These are phyloP conservation scores for Limenitis camilla DNA, from an alignment of 2,888 invertebrate species.

Conservation along the genomic window DNA sequence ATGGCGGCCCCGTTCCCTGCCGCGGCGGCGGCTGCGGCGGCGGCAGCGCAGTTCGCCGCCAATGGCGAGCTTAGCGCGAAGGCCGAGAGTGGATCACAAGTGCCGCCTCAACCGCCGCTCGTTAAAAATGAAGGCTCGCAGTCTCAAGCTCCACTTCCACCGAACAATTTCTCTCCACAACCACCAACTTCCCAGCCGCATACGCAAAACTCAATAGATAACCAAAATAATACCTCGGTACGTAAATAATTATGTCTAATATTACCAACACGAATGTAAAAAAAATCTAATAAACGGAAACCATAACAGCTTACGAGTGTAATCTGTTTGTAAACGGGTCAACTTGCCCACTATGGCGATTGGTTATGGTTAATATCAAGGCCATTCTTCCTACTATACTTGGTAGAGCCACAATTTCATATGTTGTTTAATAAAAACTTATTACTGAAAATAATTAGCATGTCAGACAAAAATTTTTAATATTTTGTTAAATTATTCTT, in stretches of 20 bases:
- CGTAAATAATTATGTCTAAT: conserved; percentile 30
- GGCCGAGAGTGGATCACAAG: conserved; percentile 60
- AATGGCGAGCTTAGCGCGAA: conserved; percentile 72
- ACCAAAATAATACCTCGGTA: conserved; percentile 66
- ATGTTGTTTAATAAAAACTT: too few species aligned
- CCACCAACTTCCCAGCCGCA: conserved; percentile 57
- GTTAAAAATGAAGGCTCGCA: conserved; percentile 73
- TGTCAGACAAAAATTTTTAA: too few species aligned
- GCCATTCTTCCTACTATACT: too few species aligned
- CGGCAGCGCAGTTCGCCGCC: conserved; percentile 75
- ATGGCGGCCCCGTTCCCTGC: conserved; percentile 84
- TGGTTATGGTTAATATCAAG: too few species aligned
- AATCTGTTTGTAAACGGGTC: too few species aligned
- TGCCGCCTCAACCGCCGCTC: conserved; percentile 58
- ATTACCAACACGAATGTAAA: neutral
- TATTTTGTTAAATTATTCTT: too few species aligned
- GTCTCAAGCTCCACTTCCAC: conserved; percentile 59
- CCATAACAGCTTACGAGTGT: too few species aligned
- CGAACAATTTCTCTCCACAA: conserved; percentile 66
- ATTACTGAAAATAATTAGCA: too few species aligned
- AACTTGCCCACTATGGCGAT: too few species aligned
- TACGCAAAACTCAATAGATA: conserved; percentile 75
- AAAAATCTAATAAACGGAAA: neutral
- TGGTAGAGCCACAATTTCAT: too few species aligned
- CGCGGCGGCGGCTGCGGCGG: conserved; percentile 77